Evolutionary conservation across 2,797 vertebrate species (phyloP).

Genomic region (Microchirus variegatus): DNA sequence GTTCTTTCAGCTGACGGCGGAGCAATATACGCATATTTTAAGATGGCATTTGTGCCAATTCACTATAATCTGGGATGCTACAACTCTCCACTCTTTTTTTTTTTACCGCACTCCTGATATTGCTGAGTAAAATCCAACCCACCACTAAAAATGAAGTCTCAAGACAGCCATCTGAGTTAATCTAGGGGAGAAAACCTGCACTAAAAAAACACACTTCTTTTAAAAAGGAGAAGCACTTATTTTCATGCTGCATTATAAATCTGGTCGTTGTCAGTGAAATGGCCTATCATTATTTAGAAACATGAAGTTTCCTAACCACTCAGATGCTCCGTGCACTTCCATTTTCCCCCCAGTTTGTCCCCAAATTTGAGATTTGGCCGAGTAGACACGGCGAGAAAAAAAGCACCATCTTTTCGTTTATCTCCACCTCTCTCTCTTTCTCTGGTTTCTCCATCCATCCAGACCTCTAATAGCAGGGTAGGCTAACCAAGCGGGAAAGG

Average conservation of each 20-base stretch:
- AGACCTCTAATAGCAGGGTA: slow-evolving; percentile 86
- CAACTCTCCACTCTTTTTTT: background rate
- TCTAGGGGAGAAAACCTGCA: background rate
- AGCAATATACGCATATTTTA: background rate
- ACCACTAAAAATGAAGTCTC: slow-evolving; percentile 3
- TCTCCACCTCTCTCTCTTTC: slow-evolving; percentile 38
- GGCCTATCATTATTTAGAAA: slow-evolving; percentile 18
- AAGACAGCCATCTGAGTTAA: slow-evolving; percentile 1
- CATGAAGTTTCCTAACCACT: slow-evolving; percentile 34
- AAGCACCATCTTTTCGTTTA: slow-evolving; percentile 50
- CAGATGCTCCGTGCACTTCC: slow-evolving; percentile 24
- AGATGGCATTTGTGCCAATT: background rate
- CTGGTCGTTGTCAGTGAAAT: slow-evolving; percentile 4
- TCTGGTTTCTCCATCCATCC: slow-evolving; percentile 61
- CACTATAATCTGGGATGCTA: background rate
- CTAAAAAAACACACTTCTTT: slow-evolving; percentile 13
- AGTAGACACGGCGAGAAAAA: slow-evolving; percentile 14
- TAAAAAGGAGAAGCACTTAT: slow-evolving; percentile 5
- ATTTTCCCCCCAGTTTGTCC: slow-evolving; percentile 43
- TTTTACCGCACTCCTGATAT: background rate
- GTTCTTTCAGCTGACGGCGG: background rate
- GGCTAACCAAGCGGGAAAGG: slow-evolving; percentile 66
- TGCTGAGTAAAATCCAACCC: slow-evolving; percentile 3
- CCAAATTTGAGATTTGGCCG: slow-evolving; percentile 47
- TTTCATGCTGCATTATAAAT: slow-evolving; percentile 33